Evolutionary conservation across 2,888 invertebrate genomes (phyloP).

Genomic region (Leptinotarsa haldemani): DNA sequence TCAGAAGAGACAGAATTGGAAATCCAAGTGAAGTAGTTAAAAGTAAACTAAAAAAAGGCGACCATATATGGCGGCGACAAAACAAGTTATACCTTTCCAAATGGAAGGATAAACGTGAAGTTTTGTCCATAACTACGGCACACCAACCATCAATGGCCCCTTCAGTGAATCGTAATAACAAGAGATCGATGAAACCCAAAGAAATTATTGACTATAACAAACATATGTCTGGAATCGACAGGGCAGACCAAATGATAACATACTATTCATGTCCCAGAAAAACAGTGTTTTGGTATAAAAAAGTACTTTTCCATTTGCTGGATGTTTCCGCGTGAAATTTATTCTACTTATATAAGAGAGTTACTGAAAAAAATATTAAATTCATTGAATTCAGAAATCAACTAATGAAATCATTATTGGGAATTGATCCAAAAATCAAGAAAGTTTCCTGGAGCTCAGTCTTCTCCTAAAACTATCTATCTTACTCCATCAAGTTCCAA

Average conservation of each 20-base stretch:
- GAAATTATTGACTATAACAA: slow-evolving; percentile 20
- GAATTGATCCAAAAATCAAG: not conserved
- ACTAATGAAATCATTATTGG: not conserved
- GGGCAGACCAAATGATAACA: slow-evolving; percentile 15
- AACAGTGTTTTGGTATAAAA: slow-evolving; percentile 13
- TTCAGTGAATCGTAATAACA: not conserved
- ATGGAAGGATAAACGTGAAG: slow-evolving; percentile 30
- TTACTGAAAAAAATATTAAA: not conserved
- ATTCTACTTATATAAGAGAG: not conserved
- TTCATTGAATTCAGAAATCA: not conserved
- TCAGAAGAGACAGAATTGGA: slow-evolving; percentile 44
- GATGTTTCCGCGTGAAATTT: slow-evolving; percentile 21
- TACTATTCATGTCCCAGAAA: slow-evolving; percentile 14
- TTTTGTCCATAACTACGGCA: slow-evolving; percentile 25
- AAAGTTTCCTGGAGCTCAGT: not conserved
- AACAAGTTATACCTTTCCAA: slow-evolving; percentile 7
- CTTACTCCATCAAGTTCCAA: not conserved
- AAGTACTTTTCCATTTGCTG: not conserved
- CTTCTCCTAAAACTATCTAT: not conserved
- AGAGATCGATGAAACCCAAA: slow-evolving; percentile 10
- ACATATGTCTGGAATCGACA: slow-evolving; percentile 25
- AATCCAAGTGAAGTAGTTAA: slow-evolving; percentile 20
- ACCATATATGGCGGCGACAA: slow-evolving; percentile 23
- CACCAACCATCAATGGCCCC: slow-evolving; percentile 16
- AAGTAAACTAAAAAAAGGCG: slow-evolving; percentile 20